A percentile compares a stretch with the other conserved stretches of the same genome.
Evolutionary conservation across 2,888 invertebrate genomes (phyloP).

Genomic region (Hecatera dysodea): DNA sequence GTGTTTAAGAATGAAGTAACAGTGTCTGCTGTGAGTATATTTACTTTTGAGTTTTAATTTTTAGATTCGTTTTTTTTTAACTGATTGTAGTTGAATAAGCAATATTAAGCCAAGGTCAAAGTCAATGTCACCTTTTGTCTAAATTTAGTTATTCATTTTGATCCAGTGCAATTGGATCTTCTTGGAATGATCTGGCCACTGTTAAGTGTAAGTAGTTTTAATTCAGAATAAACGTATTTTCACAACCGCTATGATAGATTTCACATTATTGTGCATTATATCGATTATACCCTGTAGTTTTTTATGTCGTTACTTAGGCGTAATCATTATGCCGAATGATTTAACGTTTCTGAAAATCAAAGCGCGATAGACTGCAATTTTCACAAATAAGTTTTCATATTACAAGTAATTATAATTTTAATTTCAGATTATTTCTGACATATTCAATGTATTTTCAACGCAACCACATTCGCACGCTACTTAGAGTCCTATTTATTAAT

Average conservation of each 20-base stretch:
- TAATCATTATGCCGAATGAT: neutral
- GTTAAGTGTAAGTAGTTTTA: neutral
- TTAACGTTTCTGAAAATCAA: neutral
- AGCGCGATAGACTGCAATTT: neutral
- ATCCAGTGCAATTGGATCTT: neutral
- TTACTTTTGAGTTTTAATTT: neutral
- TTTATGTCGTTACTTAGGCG: too few species aligned
- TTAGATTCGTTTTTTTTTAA: too few species aligned
- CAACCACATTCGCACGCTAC: neutral
- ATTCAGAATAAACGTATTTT: neutral
- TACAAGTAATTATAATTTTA: too few species aligned
- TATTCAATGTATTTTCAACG: too few species aligned
- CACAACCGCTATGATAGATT: neutral
- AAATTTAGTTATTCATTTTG: neutral
- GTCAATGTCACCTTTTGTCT: neutral
- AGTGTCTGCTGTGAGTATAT: conserved; percentile 77
- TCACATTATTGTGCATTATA: neutral
- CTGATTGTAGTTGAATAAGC: fast-evolving
- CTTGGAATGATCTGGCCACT: neutral
- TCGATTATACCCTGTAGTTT: neutral
- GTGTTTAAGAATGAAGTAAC: conserved; percentile 76
- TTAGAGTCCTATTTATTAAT: neutral
- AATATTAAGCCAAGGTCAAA: neutral
- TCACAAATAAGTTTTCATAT: too few species aligned
- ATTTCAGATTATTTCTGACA: neutral